Evolutionary conservation across 1,140 invertebrate species (phyloP).

Genomic region (Coptotermes formosanus): DNA sequence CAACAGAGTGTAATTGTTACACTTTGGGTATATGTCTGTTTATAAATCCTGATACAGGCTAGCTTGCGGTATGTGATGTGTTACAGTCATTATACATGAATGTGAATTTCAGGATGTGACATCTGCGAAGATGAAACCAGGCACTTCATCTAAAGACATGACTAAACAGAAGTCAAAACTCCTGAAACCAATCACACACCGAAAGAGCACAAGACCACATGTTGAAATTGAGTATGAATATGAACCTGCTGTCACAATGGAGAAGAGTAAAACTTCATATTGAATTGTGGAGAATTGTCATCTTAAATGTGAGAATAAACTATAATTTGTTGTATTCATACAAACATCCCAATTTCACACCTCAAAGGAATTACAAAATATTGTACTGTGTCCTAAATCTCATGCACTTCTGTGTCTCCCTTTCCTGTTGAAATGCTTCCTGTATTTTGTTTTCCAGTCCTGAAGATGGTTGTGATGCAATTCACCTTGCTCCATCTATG

Average conservation of each 20-base stretch:
- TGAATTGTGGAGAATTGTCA: not conserved
- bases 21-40: no score
- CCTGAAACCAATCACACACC: not conserved
- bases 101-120: slow-evolving; percentile 6
- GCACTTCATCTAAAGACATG: not conserved
- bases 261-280: not conserved
- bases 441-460: no score
- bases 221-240: slow-evolving; percentile 10
- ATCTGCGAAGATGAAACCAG: not conserved
- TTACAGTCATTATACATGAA: not conserved
- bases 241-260: not conserved
- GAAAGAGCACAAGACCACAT: not conserved
- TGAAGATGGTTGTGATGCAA: no score
- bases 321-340: not conserved
- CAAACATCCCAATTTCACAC: no score
- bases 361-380: no score
- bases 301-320: not conserved
- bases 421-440: no score
- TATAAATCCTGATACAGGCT: not conserved
- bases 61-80: not conserved
- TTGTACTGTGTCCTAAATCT: no score
- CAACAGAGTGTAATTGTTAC: not conserved
- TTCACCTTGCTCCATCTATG: no score
- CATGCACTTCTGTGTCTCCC: no score
- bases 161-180: not conserved